Percentiles rank a stretch among this genome's conserved stretches.
phyloP scores from a whole-genome alignment of 2,797 vertebrate species.

The Pachyuromys duprasi region DNA sequence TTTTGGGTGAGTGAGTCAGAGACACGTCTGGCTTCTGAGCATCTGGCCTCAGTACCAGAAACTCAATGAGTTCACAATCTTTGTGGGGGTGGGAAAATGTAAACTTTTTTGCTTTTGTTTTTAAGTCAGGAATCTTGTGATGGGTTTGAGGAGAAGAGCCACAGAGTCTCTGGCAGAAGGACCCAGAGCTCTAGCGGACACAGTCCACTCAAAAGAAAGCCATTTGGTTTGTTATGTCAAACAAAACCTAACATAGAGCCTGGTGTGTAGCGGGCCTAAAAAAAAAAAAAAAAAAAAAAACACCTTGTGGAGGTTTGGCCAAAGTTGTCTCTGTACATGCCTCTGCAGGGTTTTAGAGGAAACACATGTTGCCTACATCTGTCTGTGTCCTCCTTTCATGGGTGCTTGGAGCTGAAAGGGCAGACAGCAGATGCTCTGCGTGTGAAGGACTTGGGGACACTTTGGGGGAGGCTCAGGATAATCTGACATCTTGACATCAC shows the following conservation, averaged over 20 bases:
- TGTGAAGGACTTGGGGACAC: neutral
- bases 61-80: neutral
- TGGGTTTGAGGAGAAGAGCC: neutral
- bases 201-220: neutral
- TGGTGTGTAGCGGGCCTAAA: neutral
- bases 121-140: constrained; percentile 8
- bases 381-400: neutral
- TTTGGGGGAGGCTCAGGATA: neutral
- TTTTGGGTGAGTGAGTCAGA: constrained; percentile 79
- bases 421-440: neutral
- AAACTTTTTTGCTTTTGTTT: neutral
- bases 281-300: too few relatives aligned
- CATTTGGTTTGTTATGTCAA: neutral
- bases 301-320: neutral
- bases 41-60: neutral
- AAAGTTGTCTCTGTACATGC: neutral
- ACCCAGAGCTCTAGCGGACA: neutral
- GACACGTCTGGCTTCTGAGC: neutral
- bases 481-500: neutral
- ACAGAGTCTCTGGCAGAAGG: neutral
- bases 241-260: neutral
- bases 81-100: neutral
- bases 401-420: neutral
- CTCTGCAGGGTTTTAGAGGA: neutral
- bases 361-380: neutral